Conservation (phyloP, 2,113 vertebrate genomes). For the Pachypanchax playfairii region DNA sequence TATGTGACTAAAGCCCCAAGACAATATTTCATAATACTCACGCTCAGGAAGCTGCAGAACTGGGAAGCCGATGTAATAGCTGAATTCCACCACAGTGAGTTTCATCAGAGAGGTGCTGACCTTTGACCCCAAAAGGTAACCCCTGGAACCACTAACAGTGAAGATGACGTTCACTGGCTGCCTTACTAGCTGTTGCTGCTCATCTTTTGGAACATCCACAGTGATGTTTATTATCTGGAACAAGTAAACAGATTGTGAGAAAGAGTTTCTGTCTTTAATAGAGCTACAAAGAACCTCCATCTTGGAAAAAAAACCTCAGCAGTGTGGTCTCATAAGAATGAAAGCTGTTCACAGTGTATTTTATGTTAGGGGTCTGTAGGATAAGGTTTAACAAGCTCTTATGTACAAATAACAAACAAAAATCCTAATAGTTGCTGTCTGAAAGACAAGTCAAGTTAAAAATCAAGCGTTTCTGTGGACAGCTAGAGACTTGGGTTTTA, state of each 20-base stretch:
- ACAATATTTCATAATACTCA: slow-evolving; percentile 83
- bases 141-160: slow-evolving; percentile 71
- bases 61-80: slow-evolving; percentile 94
- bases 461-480: too few species aligned
- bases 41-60: slow-evolving; percentile 96
- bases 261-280: background rate
- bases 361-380: background rate
- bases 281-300: background rate
- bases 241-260: background rate
- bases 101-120: slow-evolving; percentile 88
- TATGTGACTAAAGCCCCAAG: background rate
- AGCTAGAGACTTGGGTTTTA: too few species aligned
- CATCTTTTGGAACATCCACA: slow-evolving; percentile 54
- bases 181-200: slow-evolving; percentile 68
- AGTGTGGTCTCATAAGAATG: background rate
- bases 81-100: slow-evolving; percentile 93
- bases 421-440: too few species aligned
- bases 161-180: slow-evolving; percentile 89
- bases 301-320: background rate
- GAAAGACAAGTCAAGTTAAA: too few species aligned
- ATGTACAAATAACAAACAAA: too few species aligned
- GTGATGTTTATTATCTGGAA: slow-evolving; percentile 92
- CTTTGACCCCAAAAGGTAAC: slow-evolving; percentile 87
- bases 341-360: background rate
- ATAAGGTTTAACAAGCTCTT: background rate